phyloP scores from a whole-genome alignment of 2,797 vertebrate species.

The Intellagama lesueurii region DNA sequence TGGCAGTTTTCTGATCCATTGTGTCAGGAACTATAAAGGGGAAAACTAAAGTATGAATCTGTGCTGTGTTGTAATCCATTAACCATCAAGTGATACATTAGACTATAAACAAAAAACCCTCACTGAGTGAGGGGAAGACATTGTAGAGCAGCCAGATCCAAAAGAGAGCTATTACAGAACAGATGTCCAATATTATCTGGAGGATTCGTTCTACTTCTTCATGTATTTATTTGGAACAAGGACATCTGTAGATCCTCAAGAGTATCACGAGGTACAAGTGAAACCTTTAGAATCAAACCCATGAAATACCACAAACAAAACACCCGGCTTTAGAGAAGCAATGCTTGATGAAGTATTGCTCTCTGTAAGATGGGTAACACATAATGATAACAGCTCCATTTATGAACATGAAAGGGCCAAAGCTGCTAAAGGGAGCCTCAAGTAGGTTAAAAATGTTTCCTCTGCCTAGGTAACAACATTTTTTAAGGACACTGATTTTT shows the following conservation, averaged over 20 bases:
- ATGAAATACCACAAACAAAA: not conserved
- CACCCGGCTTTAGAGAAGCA: not conserved
- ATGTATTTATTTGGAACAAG: not conserved
- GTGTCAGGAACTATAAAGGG: not conserved
- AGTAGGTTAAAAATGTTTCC: no score
- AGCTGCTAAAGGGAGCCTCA: no score
- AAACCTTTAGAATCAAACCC: not conserved
- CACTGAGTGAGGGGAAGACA: not conserved
- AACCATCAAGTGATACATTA: slow-evolving; percentile 10
- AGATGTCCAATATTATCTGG: not conserved
- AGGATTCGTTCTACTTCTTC: not conserved
- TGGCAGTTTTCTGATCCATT: slow-evolving; percentile 11
- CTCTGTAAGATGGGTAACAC: not conserved
- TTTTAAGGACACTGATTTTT: not conserved
- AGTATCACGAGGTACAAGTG: not conserved
- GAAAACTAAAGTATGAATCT: not conserved
- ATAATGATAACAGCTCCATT: not conserved
- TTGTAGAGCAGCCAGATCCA: not conserved
- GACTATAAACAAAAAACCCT: not conserved
- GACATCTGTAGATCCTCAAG: not conserved
- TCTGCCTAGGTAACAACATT: no score
- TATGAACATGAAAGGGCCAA: not conserved
- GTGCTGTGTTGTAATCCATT: not conserved
- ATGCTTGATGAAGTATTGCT: not conserved
- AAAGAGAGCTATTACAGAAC: not conserved